phyloP scores from a whole-genome alignment of 2,113 vertebrate species.

The Vicugna pacos region DNA sequence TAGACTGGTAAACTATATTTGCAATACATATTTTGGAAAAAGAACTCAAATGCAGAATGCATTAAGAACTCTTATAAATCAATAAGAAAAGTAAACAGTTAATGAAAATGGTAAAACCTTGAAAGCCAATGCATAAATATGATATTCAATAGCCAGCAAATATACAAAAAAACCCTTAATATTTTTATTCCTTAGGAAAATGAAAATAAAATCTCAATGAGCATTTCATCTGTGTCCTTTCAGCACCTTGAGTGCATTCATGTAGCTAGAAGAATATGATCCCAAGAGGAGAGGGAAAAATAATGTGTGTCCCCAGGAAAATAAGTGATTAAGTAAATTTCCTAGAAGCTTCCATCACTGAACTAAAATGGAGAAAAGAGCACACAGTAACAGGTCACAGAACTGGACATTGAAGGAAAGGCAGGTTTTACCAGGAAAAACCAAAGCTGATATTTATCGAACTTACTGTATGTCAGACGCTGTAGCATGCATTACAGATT shows the following conservation, averaged over 20 bases:
- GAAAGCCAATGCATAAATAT: not conserved
- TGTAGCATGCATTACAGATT: no score
- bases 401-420: not conserved
- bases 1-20: not conserved
- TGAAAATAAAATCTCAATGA: rapidly evolving
- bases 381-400: not conserved
- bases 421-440: not conserved
- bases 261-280: not conserved
- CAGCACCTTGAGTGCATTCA: rapidly evolving
- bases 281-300: not conserved
- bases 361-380: not conserved
- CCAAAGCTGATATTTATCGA: no score
- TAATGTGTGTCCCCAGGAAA: not conserved
- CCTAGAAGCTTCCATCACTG: not conserved
- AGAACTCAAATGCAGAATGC: not conserved
- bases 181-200: not conserved
- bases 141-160: not conserved
- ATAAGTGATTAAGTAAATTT: not conserved
- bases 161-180: not conserved
- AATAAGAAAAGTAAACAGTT: not conserved
- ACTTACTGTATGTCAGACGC: no score
- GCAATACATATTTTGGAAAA: not conserved
- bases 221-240: not conserved
- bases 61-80: not conserved
- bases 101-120: not conserved